These are phyloP conservation scores for Chrysaora quinquecirrha DNA, from an alignment of 30 jellyfish, hydroid and myxozoan genomes.

Conservation along the genomic window DNA sequence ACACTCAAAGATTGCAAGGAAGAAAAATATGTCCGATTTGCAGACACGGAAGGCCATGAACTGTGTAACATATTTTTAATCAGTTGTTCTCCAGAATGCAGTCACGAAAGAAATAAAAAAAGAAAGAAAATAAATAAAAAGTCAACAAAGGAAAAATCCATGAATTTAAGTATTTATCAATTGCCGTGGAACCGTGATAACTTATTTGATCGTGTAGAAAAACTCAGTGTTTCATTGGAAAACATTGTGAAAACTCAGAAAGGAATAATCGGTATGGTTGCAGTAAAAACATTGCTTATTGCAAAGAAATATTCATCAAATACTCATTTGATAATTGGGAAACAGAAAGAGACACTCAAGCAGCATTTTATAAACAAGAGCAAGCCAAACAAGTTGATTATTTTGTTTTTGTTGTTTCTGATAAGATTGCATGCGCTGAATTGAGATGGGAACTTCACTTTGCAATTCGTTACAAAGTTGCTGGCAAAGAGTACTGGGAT, in stretches of 20 bases:
- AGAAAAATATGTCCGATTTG: constrained; percentile 82
- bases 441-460: constrained; percentile 34
- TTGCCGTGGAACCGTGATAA: constrained; percentile 26
- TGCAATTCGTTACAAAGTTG: constrained; percentile 78
- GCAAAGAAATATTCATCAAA: constrained; percentile 54
- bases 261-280: constrained; percentile 80
- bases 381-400: constrained; percentile 52
- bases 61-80: constrained; percentile 68
- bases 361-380: constrained; percentile 69
- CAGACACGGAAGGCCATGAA: constrained; percentile 86
- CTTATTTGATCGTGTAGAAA: not conserved
- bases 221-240: constrained; percentile 34
- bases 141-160: constrained; percentile 23
- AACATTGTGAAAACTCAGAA: constrained; percentile 29
- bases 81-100: constrained; percentile 17
- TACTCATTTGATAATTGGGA: constrained; percentile 79
- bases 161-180: not conserved
- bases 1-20: no score
- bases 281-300: constrained; percentile 81
- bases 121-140: not conserved
- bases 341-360: constrained; percentile 39
- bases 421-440: constrained; percentile 13
- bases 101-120: no score
- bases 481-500: constrained; percentile 87
- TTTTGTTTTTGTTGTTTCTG: constrained; percentile 63